These are phyloP conservation scores for Acinonyx jubatus DNA, from an alignment of 2,113 vertebrate species.

Conservation along the genomic window DNA sequence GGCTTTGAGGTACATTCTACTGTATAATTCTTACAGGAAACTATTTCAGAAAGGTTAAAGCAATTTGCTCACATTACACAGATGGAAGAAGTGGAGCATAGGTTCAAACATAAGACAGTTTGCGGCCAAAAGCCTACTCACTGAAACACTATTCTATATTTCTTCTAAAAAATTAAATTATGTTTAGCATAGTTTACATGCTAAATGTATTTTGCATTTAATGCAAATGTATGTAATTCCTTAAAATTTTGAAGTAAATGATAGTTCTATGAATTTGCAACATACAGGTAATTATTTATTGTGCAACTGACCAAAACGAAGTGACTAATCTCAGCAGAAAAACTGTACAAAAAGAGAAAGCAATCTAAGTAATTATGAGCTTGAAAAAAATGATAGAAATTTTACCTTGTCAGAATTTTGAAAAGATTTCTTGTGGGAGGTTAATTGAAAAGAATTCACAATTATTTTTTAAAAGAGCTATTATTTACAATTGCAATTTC, in stretches of 20 bases:
- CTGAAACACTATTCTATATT: neutral
- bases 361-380: neutral
- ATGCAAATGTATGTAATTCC: neutral
- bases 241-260: neutral
- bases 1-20: neutral
- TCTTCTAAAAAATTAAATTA: neutral
- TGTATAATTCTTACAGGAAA: neutral
- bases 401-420: neutral
- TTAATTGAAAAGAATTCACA: slow-evolving; percentile 14
- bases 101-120: neutral
- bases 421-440: neutral
- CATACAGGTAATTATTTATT: neutral
- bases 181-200: neutral
- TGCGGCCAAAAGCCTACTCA: neutral
- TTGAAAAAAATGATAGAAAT: neutral
- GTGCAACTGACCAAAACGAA: neutral
- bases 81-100: neutral
- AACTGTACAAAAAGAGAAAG: neutral
- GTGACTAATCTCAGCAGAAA: neutral
- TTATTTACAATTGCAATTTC: neutral
- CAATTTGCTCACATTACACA: neutral
- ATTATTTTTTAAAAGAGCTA: neutral
- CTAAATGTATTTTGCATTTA: neutral
- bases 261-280: neutral
- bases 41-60: neutral